Evolutionary conservation across 2,797 vertebrate genomes (phyloP).

Genomic region (Squalus acanthias): DNA sequence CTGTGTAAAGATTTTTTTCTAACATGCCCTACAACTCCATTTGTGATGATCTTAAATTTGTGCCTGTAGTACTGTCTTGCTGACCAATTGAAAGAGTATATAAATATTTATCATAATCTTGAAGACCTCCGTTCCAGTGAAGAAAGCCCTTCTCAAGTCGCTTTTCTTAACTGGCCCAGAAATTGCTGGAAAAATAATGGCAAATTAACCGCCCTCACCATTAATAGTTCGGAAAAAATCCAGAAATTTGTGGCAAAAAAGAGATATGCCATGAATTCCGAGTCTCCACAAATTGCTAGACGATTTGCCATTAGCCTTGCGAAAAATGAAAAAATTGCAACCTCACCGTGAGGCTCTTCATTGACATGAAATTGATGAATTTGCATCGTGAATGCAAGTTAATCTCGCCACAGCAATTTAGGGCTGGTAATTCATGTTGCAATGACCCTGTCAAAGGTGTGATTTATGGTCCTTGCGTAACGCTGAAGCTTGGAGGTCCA

Average conservation of each 20-base stretch:
- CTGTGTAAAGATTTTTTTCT: neutral
- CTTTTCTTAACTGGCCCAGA: neutral
- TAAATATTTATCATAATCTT: neutral
- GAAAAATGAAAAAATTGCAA: neutral
- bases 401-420: no score
- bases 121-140: neutral
- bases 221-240: no score
- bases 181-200: neutral
- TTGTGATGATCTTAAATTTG: no score
- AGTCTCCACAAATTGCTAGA: neutral
- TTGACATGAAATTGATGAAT: neutral
- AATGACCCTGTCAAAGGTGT: no score
- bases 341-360: neutral
- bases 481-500: no score
- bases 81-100: no score
- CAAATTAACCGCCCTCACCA: neutral
- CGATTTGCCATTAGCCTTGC: no score
- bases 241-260: no score
- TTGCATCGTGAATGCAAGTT: neutral
- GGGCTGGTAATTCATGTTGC: no score
- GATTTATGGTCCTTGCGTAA: no score
- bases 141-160: neutral
- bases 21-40: no score
- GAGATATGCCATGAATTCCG: neutral
- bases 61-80: no score